Conservation (phyloP, 2,888 invertebrate genomes). For the Taphrorychus bicolor region DNA sequence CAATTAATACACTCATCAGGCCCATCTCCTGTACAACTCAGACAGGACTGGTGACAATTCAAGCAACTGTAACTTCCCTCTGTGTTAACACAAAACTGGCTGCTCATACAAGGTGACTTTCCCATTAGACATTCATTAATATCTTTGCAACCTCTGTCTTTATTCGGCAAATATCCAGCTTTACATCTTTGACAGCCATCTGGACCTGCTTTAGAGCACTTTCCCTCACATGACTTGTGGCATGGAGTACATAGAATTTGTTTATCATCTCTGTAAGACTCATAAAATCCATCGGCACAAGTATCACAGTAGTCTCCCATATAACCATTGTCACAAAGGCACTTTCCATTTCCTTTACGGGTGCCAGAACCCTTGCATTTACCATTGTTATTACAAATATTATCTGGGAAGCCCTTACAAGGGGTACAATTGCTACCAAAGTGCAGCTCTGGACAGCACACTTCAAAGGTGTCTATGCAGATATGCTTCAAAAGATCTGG, state of each 20-base stretch:
- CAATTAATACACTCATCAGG: slow-evolving; percentile 90
- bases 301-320: slow-evolving; percentile 76
- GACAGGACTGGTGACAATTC: slow-evolving; percentile 85
- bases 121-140: slow-evolving; percentile 80
- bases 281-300: slow-evolving; percentile 79
- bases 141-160: slow-evolving; percentile 82
- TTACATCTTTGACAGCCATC: slow-evolving; percentile 71
- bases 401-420: slow-evolving; percentile 77
- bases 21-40: slow-evolving; percentile 86
- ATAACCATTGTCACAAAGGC: slow-evolving; percentile 86
- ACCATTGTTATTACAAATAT: slow-evolving; percentile 84
- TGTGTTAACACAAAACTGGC: slow-evolving; percentile 88
- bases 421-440: slow-evolving; percentile 83
- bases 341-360: slow-evolving; percentile 90
- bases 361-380: slow-evolving; percentile 84
- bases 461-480: slow-evolving; percentile 77
- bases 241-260: slow-evolving; percentile 81
- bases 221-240: slow-evolving; percentile 78
- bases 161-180: slow-evolving; percentile 76
- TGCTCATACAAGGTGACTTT: slow-evolving; percentile 63
- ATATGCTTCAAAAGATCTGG: slow-evolving; percentile 73
- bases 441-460: slow-evolving; percentile 86
- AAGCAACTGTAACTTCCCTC: slow-evolving; percentile 84
- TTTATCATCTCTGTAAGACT: slow-evolving; percentile 74
- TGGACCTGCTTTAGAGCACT: slow-evolving; percentile 77